Conservation (phyloP, 2,113 vertebrate species). For the Seriola rivoliana region DNA sequence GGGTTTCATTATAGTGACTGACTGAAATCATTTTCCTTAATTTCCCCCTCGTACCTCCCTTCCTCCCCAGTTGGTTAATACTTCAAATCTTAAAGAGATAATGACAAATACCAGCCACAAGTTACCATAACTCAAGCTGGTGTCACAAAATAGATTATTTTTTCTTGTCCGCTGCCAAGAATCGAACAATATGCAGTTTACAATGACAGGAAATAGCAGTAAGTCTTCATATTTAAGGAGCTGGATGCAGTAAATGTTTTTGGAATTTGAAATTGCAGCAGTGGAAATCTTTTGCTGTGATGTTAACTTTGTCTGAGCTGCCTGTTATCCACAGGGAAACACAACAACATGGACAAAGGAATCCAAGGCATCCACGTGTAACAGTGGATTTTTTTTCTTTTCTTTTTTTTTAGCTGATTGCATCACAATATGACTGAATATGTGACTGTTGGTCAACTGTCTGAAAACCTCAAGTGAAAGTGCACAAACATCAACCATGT, state of each 20-base stretch:
- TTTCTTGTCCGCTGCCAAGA: background rate
- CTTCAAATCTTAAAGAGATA: background rate
- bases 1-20: background rate
- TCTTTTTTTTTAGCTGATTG: background rate
- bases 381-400: background rate
- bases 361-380: background rate
- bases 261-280: background rate
- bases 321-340: background rate
- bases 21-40: background rate
- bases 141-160: background rate
- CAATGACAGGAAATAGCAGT: background rate
- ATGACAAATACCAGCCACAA: background rate
- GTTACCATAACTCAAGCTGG: background rate
- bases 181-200: background rate
- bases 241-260: background rate
- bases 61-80: background rate
- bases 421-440: background rate
- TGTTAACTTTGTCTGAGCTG: background rate
- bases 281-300: background rate
- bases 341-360: conserved; percentile 8
- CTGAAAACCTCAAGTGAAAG: conserved; percentile 57
- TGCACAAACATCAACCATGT: conserved; percentile 21
- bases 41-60: background rate
- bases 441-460: background rate
- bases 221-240: background rate